phyloP scores from a whole-genome alignment of 2,113 vertebrate genomes.

The Cyanocitta stelleri region DNA sequence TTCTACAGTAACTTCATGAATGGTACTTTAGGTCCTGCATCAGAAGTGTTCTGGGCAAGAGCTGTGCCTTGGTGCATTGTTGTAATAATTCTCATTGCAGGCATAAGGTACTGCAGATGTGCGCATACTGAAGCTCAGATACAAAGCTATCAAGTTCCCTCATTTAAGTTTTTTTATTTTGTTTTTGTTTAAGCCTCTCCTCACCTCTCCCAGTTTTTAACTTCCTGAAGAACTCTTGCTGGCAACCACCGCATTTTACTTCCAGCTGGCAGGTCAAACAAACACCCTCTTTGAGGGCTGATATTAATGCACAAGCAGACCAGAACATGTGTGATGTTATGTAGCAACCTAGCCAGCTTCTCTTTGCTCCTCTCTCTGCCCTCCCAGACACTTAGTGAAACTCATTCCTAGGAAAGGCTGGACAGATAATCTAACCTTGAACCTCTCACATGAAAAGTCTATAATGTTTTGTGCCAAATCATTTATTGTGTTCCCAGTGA shows the following conservation, averaged over 20 bases:
- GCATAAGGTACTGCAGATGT: neutral
- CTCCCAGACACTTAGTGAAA: neutral
- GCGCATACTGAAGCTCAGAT: neutral
- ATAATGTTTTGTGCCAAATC: neutral
- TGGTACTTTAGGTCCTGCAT: neutral
- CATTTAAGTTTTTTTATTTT: neutral
- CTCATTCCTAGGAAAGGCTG: neutral
- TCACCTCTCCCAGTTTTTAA: slow-evolving; percentile 26
- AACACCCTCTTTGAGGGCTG: neutral
- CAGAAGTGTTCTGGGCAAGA: neutral
- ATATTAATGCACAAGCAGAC: neutral
- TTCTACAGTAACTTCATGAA: neutral
- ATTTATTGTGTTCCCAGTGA: neutral
- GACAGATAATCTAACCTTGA: neutral
- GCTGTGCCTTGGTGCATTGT: neutral
- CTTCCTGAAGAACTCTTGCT: slow-evolving; percentile 5
- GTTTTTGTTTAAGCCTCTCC: neutral
- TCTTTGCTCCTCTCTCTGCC: neutral
- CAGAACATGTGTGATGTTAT: neutral
- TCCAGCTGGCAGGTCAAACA: slow-evolving; percentile 7
- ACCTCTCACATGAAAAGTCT: neutral
- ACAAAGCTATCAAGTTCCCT: neutral
- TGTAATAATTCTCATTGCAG: neutral
- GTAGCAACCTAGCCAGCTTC: neutral
- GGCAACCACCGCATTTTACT: neutral